Evolutionary conservation across 2,113 vertebrate species (phyloP).

Genomic region (Maccullochella peelii): DNA sequence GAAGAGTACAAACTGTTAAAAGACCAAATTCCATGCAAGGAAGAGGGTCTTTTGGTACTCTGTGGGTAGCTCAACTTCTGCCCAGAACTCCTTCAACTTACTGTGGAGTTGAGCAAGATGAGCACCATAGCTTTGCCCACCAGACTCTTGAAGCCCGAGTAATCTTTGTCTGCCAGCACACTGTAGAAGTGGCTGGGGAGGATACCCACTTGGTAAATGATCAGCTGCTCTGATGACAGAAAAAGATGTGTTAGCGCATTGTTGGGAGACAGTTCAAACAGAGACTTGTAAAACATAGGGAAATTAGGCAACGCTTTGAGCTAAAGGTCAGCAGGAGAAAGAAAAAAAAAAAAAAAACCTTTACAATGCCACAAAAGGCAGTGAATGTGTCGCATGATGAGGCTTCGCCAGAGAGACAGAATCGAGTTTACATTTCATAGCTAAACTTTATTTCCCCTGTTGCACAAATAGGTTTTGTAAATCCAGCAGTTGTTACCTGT

Average conservation of each 20-base stretch:
- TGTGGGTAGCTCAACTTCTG: background rate
- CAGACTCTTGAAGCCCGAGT: constrained; percentile 85
- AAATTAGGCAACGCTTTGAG: constrained; percentile 1
- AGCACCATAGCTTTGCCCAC: constrained; percentile 86
- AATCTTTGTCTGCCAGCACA: constrained; percentile 90
- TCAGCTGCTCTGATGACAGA: constrained; percentile 89
- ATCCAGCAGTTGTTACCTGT: constrained; percentile 83
- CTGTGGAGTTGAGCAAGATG: constrained; percentile 90
- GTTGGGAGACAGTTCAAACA: background rate
- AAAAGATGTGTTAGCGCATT: constrained; percentile 16
- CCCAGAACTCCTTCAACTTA: constrained; percentile 77
- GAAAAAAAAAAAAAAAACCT: background rate
- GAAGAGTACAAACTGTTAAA: background rate
- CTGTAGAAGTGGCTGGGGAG: constrained; percentile 95
- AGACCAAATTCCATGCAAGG: background rate
- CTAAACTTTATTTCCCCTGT: background rate
- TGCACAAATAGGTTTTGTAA: background rate
- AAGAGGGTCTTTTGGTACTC: background rate
- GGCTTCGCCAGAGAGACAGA: background rate
- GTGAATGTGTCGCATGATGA: background rate
- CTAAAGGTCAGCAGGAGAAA: constrained; percentile 34
- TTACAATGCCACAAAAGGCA: background rate
- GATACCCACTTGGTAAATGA: constrained; percentile 95
- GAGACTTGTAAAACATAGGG: constrained; percentile 7
- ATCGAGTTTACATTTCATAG: background rate